Percentiles rank a stretch among this genome's conserved stretches.
phyloP scores from a whole-genome alignment of 2,113 vertebrate genomes.

The Leucosticte australis region DNA sequence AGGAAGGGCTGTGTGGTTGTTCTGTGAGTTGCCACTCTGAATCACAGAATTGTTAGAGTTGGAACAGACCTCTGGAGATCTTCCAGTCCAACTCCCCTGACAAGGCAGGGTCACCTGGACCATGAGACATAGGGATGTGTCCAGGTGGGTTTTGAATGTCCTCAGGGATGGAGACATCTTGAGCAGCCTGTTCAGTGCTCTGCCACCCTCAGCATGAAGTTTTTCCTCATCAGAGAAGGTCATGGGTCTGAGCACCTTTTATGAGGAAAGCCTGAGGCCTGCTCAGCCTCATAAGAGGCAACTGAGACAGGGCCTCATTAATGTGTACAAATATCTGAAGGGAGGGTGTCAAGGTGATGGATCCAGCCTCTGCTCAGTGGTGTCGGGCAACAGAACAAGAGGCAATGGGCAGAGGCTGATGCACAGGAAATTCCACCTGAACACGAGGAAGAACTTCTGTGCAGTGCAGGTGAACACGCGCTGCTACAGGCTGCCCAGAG shows the following conservation, averaged over 20 bases:
- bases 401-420: not conserved
- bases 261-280: not conserved
- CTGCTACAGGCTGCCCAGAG: not conserved
- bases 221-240: not conserved
- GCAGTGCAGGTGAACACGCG: accelerated
- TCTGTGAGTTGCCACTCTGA: not conserved
- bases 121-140: not conserved
- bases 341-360: too few species aligned
- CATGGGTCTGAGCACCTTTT: not conserved
- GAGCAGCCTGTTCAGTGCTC: not conserved
- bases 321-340: not conserved
- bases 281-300: not conserved
- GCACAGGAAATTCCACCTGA: not conserved
- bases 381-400: not conserved
- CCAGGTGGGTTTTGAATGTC: not conserved
- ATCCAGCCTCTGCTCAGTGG: not conserved
- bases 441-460: not conserved
- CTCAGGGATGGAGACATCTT: not conserved
- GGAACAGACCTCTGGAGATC: not conserved
- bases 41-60: not conserved
- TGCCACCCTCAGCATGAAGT: not conserved
- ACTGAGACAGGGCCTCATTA: not conserved
- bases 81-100: too few species aligned
- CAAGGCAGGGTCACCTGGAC: not conserved
- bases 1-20: too few species aligned